Conservation (phyloP, 92 coral and sea anemone species). For the Palythoa heliodiscus region DNA sequence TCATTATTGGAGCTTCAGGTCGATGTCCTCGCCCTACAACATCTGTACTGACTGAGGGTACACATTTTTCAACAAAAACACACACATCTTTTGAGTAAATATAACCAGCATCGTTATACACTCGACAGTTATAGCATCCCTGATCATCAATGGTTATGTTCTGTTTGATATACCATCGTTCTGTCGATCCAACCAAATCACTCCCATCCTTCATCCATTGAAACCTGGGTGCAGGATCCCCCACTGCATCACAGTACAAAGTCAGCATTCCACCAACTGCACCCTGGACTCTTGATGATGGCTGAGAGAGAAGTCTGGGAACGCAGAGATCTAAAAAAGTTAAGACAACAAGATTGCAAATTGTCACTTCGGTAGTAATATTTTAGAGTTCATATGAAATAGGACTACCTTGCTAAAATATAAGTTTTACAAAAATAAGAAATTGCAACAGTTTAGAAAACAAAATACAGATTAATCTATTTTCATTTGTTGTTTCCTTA, state of each 20-base stretch:
- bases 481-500: too few relatives aligned
- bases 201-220: slow-evolving; percentile 84
- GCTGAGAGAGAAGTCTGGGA: slow-evolving; percentile 70
- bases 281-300: slow-evolving; percentile 50
- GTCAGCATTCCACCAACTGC: slow-evolving; percentile 60
- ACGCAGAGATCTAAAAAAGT: slow-evolving; percentile 2
- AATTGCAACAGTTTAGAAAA: not conserved
- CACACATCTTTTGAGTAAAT: slow-evolving; percentile 50
- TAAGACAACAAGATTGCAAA: not conserved
- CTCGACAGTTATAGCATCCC: slow-evolving; percentile 78
- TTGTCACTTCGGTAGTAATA: not conserved
- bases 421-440: too few relatives aligned
- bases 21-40: not conserved
- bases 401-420: too few relatives aligned
- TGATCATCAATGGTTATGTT: slow-evolving; percentile 69
- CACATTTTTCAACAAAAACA: slow-evolving; percentile 43
- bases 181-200: slow-evolving; percentile 65
- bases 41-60: not conserved
- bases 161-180: slow-evolving; percentile 62
- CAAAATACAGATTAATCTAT: too few relatives aligned
- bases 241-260: slow-evolving; percentile 88
- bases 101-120: slow-evolving; percentile 68
- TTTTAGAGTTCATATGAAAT: too few relatives aligned
- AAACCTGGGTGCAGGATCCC: slow-evolving; percentile 82
- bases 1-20: not conserved